phyloP scores from a whole-genome alignment of 1,140 invertebrate genomes.

The Drosophila nasuta region DNA sequence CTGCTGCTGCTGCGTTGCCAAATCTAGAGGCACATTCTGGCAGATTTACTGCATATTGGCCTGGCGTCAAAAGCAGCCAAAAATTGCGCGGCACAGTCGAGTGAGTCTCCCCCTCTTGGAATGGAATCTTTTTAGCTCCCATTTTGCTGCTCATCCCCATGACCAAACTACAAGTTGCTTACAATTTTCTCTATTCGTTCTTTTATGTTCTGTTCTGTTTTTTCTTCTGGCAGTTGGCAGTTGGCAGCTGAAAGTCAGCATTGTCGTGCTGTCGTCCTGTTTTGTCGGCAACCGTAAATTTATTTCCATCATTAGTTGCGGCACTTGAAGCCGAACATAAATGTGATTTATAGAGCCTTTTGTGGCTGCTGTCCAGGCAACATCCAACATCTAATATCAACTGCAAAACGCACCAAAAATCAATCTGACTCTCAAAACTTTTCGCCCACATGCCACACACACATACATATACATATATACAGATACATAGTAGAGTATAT shows the following conservation, averaged over 20 bases:
- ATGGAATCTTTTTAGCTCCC: neutral
- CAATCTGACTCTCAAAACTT: slow-evolving; percentile 42
- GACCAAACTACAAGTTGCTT: slow-evolving; percentile 46
- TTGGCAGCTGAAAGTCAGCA: slow-evolving; percentile 62
- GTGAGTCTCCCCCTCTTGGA: slow-evolving; percentile 32
- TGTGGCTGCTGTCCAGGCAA: slow-evolving; percentile 42
- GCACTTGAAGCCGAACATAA: slow-evolving; percentile 80
- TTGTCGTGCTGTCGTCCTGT: slow-evolving; percentile 62
- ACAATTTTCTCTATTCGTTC: slow-evolving; percentile 23
- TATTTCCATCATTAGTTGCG: slow-evolving; percentile 84
- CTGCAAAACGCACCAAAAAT: slow-evolving; percentile 53
- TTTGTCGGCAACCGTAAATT: slow-evolving; percentile 64
- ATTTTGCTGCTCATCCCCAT: slow-evolving; percentile 4
- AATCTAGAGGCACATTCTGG: slow-evolving; percentile 84
- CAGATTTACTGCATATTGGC: slow-evolving; percentile 84
- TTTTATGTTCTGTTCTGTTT: slow-evolving; percentile 13
- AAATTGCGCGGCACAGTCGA: slow-evolving; percentile 66
- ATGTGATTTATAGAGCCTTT: slow-evolving; percentile 78
- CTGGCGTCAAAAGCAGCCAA: slow-evolving; percentile 83
- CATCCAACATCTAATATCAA: neutral
- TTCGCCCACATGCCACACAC: slow-evolving; percentile 6
- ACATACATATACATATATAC: neutral
- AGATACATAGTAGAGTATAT: slow-evolving; percentile 1
- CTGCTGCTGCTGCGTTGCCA: slow-evolving; percentile 68
- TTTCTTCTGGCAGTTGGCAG: slow-evolving; percentile 64